Percentiles rank a stretch among this genome's conserved stretches.
These are phyloP conservation scores for Apis dorsata DNA, from an alignment of 1,140 invertebrate genomes.

Conservation along the genomic window DNA sequence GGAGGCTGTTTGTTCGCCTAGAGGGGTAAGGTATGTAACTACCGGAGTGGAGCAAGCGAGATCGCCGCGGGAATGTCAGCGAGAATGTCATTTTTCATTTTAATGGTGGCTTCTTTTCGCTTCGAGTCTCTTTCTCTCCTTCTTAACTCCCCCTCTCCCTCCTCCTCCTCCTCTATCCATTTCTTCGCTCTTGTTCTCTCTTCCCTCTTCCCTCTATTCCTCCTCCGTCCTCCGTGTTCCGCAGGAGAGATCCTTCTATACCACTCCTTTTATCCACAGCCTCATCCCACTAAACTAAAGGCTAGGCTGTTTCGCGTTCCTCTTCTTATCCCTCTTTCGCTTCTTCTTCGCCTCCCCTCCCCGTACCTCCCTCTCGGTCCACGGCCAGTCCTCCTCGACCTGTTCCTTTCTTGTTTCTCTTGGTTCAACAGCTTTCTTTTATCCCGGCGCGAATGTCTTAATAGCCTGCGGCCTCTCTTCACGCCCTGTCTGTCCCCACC, in stretches of 20 bases:
- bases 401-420: constrained; percentile 37
- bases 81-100: constrained; percentile 80
- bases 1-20: constrained; percentile 53
- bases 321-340: not conserved
- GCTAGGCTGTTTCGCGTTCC: no score
- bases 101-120: constrained; percentile 75
- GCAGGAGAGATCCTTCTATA: not conserved
- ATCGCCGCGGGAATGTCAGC: constrained; percentile 60
- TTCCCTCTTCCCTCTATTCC: not conserved
- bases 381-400: constrained; percentile 38
- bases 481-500: constrained; percentile 26
- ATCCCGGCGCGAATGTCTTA: constrained; percentile 78
- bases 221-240: not conserved
- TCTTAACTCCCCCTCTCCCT: not conserved
- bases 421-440: constrained; percentile 72
- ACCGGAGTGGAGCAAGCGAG: constrained; percentile 48
- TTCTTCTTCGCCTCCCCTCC: not conserved
- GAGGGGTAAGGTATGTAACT: constrained; percentile 53
- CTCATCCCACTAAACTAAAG: not conserved
- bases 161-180: not conserved
- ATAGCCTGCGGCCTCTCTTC: constrained; percentile 73
- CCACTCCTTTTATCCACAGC: constrained; percentile 24
- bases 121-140: constrained; percentile 32
- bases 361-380: not conserved
- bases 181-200: not conserved